These are phyloP conservation scores for Teinopalpus imperialis DNA, from an alignment of 2,888 invertebrate genomes.

Conservation along the genomic window DNA sequence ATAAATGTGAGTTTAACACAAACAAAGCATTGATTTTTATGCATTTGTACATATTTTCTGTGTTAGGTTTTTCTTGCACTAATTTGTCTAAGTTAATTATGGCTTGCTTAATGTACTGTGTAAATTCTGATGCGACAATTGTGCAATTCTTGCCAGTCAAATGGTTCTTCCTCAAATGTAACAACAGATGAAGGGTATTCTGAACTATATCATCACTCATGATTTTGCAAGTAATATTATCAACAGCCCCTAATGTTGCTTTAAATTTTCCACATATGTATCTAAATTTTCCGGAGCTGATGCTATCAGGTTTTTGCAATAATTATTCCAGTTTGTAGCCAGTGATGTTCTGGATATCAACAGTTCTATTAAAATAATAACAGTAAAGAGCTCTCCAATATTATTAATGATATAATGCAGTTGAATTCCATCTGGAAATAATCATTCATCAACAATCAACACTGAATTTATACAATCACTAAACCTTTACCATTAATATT, in stretches of 20 bases:
- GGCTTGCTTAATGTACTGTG: slow-evolving; percentile 84
- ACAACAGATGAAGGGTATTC: slow-evolving; percentile 68
- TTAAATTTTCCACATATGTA: slow-evolving; percentile 81
- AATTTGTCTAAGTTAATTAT: slow-evolving; percentile 83
- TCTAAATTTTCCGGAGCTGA: slow-evolving; percentile 84
- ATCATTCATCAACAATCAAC: not conserved
- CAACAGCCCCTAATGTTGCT: slow-evolving; percentile 87
- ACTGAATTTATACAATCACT: too few relatives aligned
- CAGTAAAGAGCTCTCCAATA: slow-evolving; percentile 85
- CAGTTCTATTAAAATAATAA: slow-evolving; percentile 85
- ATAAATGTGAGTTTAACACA: slow-evolving; percentile 86
- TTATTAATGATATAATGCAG: slow-evolving; percentile 76
- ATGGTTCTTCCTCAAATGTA: slow-evolving; percentile 60
- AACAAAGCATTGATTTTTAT: slow-evolving; percentile 86
- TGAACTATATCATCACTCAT: slow-evolving; percentile 88
- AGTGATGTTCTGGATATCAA: slow-evolving; percentile 67
- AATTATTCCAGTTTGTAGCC: slow-evolving; percentile 87
- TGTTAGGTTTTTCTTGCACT: slow-evolving; percentile 74
- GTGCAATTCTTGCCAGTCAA: slow-evolving; percentile 70
- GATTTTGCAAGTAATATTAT: slow-evolving; percentile 85
- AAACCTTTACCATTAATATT: too few relatives aligned
- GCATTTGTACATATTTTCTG: slow-evolving; percentile 80
- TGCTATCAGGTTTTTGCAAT: slow-evolving; percentile 87
- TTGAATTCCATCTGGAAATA: slow-evolving; percentile 67
- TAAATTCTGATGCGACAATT: slow-evolving; percentile 83